Evolutionary conservation across 2,888 invertebrate species (phyloP), one percentile per base, ranked within the genome.

Genomic region (Eupeodes latifasciatus): DNA sequence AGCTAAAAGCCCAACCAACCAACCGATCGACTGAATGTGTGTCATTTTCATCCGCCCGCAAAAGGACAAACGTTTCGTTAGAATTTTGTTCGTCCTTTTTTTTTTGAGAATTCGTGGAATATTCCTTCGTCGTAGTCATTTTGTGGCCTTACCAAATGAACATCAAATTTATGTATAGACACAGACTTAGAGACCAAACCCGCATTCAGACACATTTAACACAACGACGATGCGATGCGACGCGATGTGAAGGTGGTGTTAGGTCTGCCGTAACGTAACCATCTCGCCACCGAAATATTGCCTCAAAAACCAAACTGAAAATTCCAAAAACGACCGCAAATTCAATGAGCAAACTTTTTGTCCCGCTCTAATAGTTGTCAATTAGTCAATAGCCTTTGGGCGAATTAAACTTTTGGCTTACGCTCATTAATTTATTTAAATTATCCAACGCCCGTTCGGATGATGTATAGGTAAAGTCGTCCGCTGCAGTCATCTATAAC

Each of bases 381-480:
- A 88, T 88, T 88, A 88, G 88, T 88, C 88, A 88, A 88, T 88
- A 85, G 81, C 88, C 88, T 81, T 85, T 53, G 81, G 85, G 44
- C 64, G 84, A 88, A 88, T 88, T 81, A 78, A 81, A 81, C 85
- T 85, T 82, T 88, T 78, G 80, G 80, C 84, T 80, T 77, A 77
- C 84, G 84, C 84, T 87, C 87, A 87, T 87, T 87, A 87, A 87
- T 87, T 87, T 87, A 87, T 87, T 87, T 84, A 84, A 87, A 87
- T 87, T 87, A 79, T 83, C 83, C 83, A 72, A 59, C 57, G 55
- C 51, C 36, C 36, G 16, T n/a, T 36, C 4, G 27, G 16, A 1
- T 66, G 12, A 34, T 36, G 16, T 53, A 67, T 51, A 51, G 27
- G 57, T 27, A 27, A 11, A 27, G 27, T 47, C 27, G 27, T 47